Evolutionary conservation across 2,113 vertebrate species (phyloP).

Genomic region (Urocolius indicus): DNA sequence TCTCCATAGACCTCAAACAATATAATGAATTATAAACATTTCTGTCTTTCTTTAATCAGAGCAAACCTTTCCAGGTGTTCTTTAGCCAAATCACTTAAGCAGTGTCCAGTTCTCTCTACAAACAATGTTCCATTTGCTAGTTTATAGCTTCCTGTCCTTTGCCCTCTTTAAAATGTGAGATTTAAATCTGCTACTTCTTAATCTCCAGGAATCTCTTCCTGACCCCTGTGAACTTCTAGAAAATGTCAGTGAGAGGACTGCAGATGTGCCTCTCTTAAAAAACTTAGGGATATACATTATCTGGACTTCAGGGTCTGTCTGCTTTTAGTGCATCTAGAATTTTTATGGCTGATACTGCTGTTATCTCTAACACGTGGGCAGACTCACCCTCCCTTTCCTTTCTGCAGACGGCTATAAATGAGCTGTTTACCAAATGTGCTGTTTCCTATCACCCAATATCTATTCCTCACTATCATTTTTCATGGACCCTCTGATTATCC

Average conservation of each 20-base stretch:
- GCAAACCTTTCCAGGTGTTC: conserved; percentile 48
- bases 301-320: background rate
- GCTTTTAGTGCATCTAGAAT: conserved; percentile 13
- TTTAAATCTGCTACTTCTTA: conserved; percentile 6
- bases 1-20: background rate
- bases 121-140: conserved; percentile 57
- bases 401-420: conserved; percentile 57
- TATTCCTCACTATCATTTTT: conserved; percentile 14
- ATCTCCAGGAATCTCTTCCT: conserved; percentile 14
- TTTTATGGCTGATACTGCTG: conserved; percentile 33
- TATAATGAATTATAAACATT: conserved; percentile 4
- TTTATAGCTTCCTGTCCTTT: conserved; percentile 46
- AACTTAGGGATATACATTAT: background rate
- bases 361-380: conserved; percentile 25
- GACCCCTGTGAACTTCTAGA: conserved; percentile 12
- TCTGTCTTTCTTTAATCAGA: background rate
- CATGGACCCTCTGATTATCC: conserved; percentile 3
- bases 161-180: background rate
- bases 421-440: conserved; percentile 47
- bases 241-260: conserved; percentile 5
- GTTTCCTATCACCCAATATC: conserved; percentile 40
- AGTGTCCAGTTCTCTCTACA: conserved; percentile 35
- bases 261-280: background rate
- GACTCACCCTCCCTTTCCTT: conserved; percentile 20
- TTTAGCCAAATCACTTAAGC: conserved; percentile 41